A percentile compares a stretch with the other conserved stretches of the same genome.
Evolutionary conservation across 1,140 invertebrate species (phyloP).

Genomic region (Latrodectus geometricus): DNA sequence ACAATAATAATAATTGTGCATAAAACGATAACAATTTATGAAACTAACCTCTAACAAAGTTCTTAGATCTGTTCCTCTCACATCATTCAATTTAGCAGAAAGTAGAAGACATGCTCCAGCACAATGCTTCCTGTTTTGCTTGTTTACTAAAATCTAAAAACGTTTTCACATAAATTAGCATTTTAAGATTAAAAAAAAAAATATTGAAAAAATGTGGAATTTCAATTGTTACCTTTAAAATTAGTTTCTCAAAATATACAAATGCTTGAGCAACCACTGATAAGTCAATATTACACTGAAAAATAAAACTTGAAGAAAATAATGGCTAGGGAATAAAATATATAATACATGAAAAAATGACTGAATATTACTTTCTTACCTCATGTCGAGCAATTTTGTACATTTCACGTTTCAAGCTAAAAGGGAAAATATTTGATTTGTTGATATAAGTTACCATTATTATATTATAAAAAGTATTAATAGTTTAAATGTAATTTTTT

Average conservation of each 20-base stretch:
- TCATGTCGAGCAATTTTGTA: slow-evolving; percentile 90
- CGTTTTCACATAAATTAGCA: too few relatives aligned
- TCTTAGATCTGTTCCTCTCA: slow-evolving; percentile 88
- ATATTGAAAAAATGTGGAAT: background rate
- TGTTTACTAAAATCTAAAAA: slow-evolving; percentile 82
- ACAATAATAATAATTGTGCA: background rate
- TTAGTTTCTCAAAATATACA: slow-evolving; percentile 96
- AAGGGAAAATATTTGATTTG: slow-evolving; percentile 58
- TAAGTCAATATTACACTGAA: slow-evolving; percentile 81
- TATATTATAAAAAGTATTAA: too few relatives aligned
- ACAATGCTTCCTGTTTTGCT: slow-evolving; percentile 93
- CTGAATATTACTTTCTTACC: slow-evolving; percentile 64
- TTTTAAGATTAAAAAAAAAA: background rate
- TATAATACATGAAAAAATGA: background rate
- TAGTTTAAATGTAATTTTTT: too few relatives aligned
- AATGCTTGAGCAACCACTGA: slow-evolving; percentile 94
- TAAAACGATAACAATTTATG: background rate
- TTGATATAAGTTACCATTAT: too few relatives aligned
- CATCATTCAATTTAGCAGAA: slow-evolving; percentile 95
- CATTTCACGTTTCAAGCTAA: slow-evolving; percentile 94
- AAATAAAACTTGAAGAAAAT: slow-evolving; percentile 56
- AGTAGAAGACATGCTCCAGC: slow-evolving; percentile 92
- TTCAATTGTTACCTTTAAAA: slow-evolving; percentile 69
- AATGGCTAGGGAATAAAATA: background rate
- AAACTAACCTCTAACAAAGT: slow-evolving; percentile 84